Conservation (phyloP, 2,797 vertebrate species). For the Siniperca obscura region DNA sequence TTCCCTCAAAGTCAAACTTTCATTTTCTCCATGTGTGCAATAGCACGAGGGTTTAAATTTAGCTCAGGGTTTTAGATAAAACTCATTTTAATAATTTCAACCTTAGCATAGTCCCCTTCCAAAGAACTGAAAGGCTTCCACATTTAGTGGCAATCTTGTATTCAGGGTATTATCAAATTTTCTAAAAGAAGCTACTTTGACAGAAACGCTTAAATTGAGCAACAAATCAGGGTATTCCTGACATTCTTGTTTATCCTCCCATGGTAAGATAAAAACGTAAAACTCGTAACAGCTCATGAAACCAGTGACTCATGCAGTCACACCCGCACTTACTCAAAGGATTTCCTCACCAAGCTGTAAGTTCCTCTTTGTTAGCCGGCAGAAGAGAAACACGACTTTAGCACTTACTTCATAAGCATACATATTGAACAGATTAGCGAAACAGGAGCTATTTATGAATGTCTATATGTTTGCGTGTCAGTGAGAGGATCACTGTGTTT, state of each 20-base stretch:
- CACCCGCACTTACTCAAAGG: slow-evolving; percentile 67
- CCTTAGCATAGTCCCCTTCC: neutral
- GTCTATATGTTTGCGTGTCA: slow-evolving; percentile 20
- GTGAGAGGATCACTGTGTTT: slow-evolving; percentile 2
- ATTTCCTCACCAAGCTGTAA: slow-evolving; percentile 50
- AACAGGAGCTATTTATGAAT: slow-evolving; percentile 29
- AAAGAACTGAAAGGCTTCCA: neutral
- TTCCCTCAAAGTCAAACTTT: neutral
- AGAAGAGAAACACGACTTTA: slow-evolving; percentile 45
- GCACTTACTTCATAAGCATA: slow-evolving; percentile 71
- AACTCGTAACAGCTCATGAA: slow-evolving; percentile 31
- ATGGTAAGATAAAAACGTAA: slow-evolving; percentile 1
- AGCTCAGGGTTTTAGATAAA: slow-evolving; percentile 61
- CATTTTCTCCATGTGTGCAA: neutral
- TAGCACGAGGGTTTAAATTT: slow-evolving; percentile 23
- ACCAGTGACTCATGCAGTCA: slow-evolving; percentile 63
- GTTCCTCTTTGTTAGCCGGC: slow-evolving; percentile 67
- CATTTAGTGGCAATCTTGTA: neutral
- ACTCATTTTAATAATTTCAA: slow-evolving; percentile 19
- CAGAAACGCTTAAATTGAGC: neutral
- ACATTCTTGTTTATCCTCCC: slow-evolving; percentile 3
- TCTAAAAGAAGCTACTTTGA: neutral
- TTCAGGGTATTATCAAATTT: neutral
- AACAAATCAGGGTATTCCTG: neutral
- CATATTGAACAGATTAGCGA: slow-evolving; percentile 12